phyloP scores from a whole-genome alignment of 2,113 vertebrate genomes.

The Reinhardtius hippoglossoides region DNA sequence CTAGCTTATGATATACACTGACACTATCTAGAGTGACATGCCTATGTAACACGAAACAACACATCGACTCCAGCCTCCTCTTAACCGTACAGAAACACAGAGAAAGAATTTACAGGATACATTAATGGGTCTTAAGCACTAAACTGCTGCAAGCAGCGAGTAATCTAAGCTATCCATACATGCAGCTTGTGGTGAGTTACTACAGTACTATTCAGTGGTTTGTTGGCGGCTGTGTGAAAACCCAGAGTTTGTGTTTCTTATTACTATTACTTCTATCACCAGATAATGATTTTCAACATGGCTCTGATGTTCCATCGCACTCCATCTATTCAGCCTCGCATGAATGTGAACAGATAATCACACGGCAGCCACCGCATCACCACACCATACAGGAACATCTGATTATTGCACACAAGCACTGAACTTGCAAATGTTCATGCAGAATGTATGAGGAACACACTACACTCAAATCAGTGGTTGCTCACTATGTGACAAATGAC shows the following conservation, averaged over 20 bases:
- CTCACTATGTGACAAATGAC: conserved; percentile 60
- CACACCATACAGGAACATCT: conserved; percentile 56
- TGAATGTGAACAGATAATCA: conserved; percentile 41
- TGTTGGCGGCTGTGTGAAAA: conserved; percentile 59
- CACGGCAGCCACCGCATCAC: conserved; percentile 43
- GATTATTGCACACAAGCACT: conserved; percentile 82
- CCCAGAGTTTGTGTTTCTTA: conserved; percentile 59
- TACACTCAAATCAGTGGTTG: conserved; percentile 61
- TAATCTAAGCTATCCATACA: conserved; percentile 74
- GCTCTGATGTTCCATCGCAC: conserved; percentile 65
- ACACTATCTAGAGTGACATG: conserved; percentile 75
- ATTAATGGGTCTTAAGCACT: conserved; percentile 64
- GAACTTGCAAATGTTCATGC: conserved; percentile 80
- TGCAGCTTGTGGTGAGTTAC: conserved; percentile 75
- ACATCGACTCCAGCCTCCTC: conserved; percentile 62
- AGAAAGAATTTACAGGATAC: conserved; percentile 69
- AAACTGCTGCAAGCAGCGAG: conserved; percentile 64
- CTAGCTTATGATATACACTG: conserved; percentile 73
- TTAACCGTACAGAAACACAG: conserved; percentile 56
- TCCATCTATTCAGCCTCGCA: conserved; percentile 43
- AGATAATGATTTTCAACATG: conserved; percentile 53
- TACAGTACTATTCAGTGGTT: conserved; percentile 73
- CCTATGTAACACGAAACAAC: conserved; percentile 75
- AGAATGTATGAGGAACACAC: conserved; percentile 66
- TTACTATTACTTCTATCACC: conserved; percentile 51